A percentile compares a stretch with the other conserved stretches of the same genome.
Evolutionary conservation across 1,140 invertebrate genomes (phyloP).

Genomic region (Drosophila athabasca): DNA sequence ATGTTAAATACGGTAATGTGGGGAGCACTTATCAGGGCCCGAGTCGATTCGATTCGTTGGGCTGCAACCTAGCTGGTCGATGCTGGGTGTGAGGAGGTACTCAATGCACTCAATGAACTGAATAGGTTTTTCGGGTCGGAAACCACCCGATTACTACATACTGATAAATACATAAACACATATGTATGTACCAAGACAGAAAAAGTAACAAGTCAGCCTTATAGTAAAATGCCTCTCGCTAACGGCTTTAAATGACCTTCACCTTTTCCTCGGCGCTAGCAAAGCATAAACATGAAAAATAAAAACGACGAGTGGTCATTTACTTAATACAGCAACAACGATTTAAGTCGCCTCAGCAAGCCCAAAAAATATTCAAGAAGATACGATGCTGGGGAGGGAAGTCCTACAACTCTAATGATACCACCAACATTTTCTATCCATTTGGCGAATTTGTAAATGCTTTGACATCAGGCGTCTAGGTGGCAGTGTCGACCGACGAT

Average conservation of each 20-base stretch:
- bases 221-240: conserved; percentile 12
- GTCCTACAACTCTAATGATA: background rate
- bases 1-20: conserved; percentile 44
- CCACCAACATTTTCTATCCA: conserved; percentile 1
- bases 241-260: conserved; percentile 35
- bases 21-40: conserved; percentile 22
- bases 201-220: conserved; percentile 15
- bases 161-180: too few species aligned
- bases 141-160: conserved; percentile 1
- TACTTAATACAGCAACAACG: conserved; percentile 23
- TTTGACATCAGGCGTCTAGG: background rate
- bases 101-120: background rate
- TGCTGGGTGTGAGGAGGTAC: conserved; percentile 27
- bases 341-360: conserved; percentile 23
- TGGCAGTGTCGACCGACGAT: conserved; percentile 2
- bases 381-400: background rate
- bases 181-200: background rate
- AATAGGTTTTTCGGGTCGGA: conserved; percentile 27
- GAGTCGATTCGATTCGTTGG: conserved; percentile 7
- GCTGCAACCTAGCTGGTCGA: too few species aligned
- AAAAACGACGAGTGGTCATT: conserved; percentile 39
- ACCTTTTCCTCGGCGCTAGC: conserved; percentile 44
- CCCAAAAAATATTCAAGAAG: background rate
- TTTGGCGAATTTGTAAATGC: conserved; percentile 3
- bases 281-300: conserved; percentile 18